Conservation (phyloP, 2,797 vertebrate genomes). For the Sarcophilus harrisii region DNA sequence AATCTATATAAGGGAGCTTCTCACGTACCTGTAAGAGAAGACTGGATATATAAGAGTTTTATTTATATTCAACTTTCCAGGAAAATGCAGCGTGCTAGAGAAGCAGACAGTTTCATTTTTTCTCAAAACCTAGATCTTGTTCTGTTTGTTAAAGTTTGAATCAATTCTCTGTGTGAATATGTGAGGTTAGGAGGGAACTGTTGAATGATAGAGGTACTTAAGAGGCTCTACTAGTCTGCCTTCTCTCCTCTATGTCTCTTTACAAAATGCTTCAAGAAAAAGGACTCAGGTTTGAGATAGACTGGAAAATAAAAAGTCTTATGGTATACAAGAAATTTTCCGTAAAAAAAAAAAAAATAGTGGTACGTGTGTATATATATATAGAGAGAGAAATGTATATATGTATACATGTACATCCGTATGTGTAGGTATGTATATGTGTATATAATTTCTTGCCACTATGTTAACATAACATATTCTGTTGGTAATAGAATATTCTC, state of each 20-base stretch:
- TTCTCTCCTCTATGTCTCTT: background rate
- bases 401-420: too few species aligned
- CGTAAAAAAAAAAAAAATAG: too few species aligned
- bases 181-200: background rate
- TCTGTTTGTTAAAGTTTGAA: background rate
- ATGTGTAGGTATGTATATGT: too few species aligned
- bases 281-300: background rate
- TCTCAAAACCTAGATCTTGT: background rate
- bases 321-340: background rate
- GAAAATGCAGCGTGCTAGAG: background rate
- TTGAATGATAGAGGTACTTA: background rate
- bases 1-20: background rate
- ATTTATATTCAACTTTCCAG: background rate
- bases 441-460: background rate
- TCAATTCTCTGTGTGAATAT: background rate
- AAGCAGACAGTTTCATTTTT: background rate
- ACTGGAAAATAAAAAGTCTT: background rate
- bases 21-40: background rate
- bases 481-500: background rate
- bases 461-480: background rate
- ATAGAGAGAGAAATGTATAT: too few species aligned
- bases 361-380: too few species aligned
- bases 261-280: background rate
- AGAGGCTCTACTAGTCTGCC: background rate
- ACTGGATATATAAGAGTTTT: background rate